Evolutionary conservation across 1,140 invertebrate genomes (phyloP).

Genomic region (Drosophila bifasciata): DNA sequence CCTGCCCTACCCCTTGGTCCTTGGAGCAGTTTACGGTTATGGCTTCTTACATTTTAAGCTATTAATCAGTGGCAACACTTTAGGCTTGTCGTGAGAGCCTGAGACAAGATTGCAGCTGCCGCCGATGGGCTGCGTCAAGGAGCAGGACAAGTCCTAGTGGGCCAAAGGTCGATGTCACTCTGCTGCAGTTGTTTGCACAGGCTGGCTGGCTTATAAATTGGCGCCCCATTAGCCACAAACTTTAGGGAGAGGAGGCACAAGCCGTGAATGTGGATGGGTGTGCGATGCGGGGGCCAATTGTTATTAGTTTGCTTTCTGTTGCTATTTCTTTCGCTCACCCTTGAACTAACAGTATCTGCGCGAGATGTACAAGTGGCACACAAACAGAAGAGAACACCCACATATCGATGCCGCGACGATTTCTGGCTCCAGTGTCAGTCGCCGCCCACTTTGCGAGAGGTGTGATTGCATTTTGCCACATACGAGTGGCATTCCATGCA

Average conservation of each 20-base stretch:
- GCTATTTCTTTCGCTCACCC: background rate
- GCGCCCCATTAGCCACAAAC: constrained; percentile 8
- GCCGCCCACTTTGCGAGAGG: too few relatives aligned
- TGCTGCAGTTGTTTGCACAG: background rate
- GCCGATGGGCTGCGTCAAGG: background rate
- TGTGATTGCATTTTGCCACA: too few relatives aligned
- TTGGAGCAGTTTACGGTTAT: constrained; percentile 23
- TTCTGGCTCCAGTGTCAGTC: too few relatives aligned
- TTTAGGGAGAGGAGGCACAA: constrained; percentile 2
- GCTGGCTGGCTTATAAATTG: constrained; percentile 4
- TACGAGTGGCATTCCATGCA: background rate
- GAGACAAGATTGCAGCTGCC: too few relatives aligned
- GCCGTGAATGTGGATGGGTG: background rate
- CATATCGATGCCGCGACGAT: too few relatives aligned
- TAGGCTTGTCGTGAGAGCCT: too few relatives aligned
- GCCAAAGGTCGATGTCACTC: background rate
- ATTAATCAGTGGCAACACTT: constrained; percentile 27
- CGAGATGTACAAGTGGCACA: constrained; percentile 12
- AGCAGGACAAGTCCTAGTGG: background rate
- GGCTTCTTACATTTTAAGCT: constrained; percentile 19
- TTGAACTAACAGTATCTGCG: constrained; percentile 1
- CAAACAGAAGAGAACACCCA: background rate
- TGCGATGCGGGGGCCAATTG: background rate
- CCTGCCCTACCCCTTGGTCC: constrained; percentile 20
- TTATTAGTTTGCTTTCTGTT: background rate